Evolutionary conservation across 1,140 invertebrate genomes (phyloP).

Genomic region (Arctopsyche grandis): DNA sequence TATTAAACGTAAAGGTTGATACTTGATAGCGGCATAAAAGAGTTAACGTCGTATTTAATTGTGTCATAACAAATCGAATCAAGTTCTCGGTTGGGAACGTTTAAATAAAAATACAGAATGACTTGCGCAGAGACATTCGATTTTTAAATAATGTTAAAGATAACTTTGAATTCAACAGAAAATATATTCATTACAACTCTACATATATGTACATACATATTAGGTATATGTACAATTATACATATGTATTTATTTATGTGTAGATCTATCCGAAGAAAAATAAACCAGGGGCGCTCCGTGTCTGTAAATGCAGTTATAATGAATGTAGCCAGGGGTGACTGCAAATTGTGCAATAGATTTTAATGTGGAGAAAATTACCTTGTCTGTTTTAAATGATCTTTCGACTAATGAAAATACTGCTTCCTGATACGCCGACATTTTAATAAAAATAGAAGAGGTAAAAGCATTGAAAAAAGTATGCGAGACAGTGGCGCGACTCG

Average conservation of each 20-base stretch:
- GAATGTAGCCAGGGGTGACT: slow-evolving; percentile 19
- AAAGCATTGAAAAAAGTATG: not conserved
- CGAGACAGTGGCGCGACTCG: not conserved
- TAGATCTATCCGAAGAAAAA: not conserved
- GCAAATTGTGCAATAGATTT: slow-evolving; percentile 44
- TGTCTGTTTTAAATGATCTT: slow-evolving; percentile 43
- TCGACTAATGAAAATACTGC: slow-evolving; percentile 35
- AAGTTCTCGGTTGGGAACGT: too few species aligned
- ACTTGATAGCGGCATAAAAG: too few species aligned
- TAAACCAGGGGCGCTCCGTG: not conserved
- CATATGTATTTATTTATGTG: not conserved
- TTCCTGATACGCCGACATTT: slow-evolving; percentile 10
- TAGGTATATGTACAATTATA: not conserved
- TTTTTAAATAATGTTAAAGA: too few species aligned
- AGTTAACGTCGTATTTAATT: too few species aligned
- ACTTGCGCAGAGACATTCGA: too few species aligned
- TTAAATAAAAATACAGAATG: too few species aligned
- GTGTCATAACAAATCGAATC: too few species aligned
- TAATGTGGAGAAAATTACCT: slow-evolving; percentile 43
- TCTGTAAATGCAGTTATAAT: slow-evolving; percentile 40
- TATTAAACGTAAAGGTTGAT: too few species aligned
- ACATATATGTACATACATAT: too few species aligned
- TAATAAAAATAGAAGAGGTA: not conserved
- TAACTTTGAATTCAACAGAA: too few species aligned
- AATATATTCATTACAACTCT: too few species aligned